A percentile compares a stretch with the other conserved stretches of the same genome.
Conservation (phyloP, 2,888 invertebrate species). For the Ennomos fuscantarius region DNA sequence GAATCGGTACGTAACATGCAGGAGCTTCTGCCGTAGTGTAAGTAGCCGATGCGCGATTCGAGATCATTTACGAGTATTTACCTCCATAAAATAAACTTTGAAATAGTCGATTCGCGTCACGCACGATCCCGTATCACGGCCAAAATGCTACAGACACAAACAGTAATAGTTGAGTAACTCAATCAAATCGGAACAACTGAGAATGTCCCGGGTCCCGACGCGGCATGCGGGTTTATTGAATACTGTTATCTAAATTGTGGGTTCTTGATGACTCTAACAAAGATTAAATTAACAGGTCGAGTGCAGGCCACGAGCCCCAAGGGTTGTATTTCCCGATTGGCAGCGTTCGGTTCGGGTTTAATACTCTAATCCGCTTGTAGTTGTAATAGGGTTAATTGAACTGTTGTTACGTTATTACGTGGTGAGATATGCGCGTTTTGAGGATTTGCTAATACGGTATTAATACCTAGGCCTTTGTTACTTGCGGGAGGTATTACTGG, state of each 20-base stretch:
- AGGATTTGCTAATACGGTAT: conserved; percentile 32
- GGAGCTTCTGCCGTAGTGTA: conserved; percentile 30
- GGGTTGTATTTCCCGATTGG: conserved; percentile 66
- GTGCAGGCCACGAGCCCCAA: conserved; percentile 54
- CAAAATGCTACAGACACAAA: conserved; percentile 51
- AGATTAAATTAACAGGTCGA: conserved; percentile 79
- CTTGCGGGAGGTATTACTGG: conserved; percentile 25
- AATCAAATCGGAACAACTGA: conserved; percentile 73
- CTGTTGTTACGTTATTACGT: conserved; percentile 54
- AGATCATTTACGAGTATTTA: conserved; percentile 49
- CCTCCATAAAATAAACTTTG: conserved; percentile 47
- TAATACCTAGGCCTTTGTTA: conserved; percentile 31
- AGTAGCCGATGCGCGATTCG: conserved; percentile 37
- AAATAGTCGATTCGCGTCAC: conserved; percentile 52
- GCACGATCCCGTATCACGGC: conserved; percentile 48
- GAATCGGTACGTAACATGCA: conserved; percentile 6
- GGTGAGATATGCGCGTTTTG: conserved; percentile 32
- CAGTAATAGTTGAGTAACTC: conserved; percentile 72
- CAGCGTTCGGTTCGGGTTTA: conserved; percentile 56
- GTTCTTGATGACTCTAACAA: conserved; percentile 72
- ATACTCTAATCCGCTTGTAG: conserved; percentile 70
- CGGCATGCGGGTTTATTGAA: conserved; percentile 75
- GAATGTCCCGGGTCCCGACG: conserved; percentile 50
- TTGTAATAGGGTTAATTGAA: conserved; percentile 74
- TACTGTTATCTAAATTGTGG: conserved; percentile 78